Evolutionary conservation across 2,888 invertebrate species (phyloP).

Genomic region (Drosophila nr. medialis): DNA sequence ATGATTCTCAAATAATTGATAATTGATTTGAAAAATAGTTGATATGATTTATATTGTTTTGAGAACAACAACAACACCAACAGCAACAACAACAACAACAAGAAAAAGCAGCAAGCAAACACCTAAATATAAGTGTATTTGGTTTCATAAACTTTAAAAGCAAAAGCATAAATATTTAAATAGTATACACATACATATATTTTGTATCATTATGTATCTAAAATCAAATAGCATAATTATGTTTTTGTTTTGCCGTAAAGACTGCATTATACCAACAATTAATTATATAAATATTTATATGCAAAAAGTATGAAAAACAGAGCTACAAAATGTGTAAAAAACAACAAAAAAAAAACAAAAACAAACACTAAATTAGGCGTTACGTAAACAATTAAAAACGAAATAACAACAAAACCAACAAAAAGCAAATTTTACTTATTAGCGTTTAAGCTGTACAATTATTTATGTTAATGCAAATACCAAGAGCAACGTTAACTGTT

Average conservation of each 20-base stretch:
- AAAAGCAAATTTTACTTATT: conserved; percentile 58
- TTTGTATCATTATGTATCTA: conserved; percentile 74
- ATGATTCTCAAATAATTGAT: conserved; percentile 11
- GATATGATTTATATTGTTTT: conserved; percentile 10
- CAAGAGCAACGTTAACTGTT: conserved; percentile 35
- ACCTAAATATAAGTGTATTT: conserved; percentile 70
- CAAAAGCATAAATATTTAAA: conserved; percentile 60
- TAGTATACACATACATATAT: conserved; percentile 63
- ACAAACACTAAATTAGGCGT: conserved; percentile 30
- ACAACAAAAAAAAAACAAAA: conserved; percentile 12
- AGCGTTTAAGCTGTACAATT: conserved; percentile 47
- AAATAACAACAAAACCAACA: conserved; percentile 31
- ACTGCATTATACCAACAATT: conserved; percentile 84
- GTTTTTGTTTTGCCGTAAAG: conserved; percentile 84
- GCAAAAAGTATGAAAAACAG: conserved; percentile 38
- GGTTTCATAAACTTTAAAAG: conserved; percentile 72
- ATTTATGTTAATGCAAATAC: conserved; percentile 28
- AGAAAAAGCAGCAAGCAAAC: conserved; percentile 23
- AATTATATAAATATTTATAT: conserved; percentile 58
- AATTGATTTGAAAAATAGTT: conserved; percentile 1
- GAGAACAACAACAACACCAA: conserved; percentile 6
- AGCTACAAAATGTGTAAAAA: conserved; percentile 43
- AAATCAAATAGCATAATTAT: conserved; percentile 74
- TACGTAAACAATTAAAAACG: conserved; percentile 28
- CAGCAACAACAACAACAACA: conserved; percentile 1